Evolutionary conservation across 2,113 vertebrate species (phyloP).

Genomic region (Syrrhaptes paradoxus): DNA sequence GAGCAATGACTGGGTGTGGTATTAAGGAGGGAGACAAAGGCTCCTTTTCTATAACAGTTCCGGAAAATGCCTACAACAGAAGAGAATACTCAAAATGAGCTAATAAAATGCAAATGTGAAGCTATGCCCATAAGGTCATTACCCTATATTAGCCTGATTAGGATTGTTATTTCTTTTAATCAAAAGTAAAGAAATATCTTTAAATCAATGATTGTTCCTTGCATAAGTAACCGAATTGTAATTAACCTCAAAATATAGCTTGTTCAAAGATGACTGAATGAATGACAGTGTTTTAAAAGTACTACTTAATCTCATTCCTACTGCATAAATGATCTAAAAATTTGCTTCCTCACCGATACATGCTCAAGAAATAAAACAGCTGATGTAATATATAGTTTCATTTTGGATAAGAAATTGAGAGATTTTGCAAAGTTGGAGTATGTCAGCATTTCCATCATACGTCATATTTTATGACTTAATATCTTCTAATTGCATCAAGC

Average conservation of each 20-base stretch:
- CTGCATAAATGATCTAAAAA: constrained; percentile 3
- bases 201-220: constrained; percentile 50
- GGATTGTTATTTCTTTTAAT: constrained; percentile 64
- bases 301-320: constrained; percentile 38
- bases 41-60: constrained; percentile 95
- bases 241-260: constrained; percentile 60
- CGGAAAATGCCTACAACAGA: constrained; percentile 91
- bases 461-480: constrained; percentile 12
- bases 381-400: background rate
- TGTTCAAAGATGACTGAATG: constrained; percentile 49
- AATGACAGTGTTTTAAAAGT: constrained; percentile 54
- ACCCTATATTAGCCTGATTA: constrained; percentile 48
- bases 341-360: background rate
- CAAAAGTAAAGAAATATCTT: constrained; percentile 65
- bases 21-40: constrained; percentile 75
- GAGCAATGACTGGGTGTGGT: constrained; percentile 83
- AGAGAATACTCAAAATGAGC: constrained; percentile 40
- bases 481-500: constrained; percentile 11
- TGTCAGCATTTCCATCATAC: background rate
- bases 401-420: background rate
- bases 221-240: constrained; percentile 49
- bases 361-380: background rate
- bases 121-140: constrained; percentile 48
- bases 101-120: constrained; percentile 41
- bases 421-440: background rate